Conservation (phyloP, 2,888 invertebrate genomes). For the Halictus quadricinctus region DNA sequence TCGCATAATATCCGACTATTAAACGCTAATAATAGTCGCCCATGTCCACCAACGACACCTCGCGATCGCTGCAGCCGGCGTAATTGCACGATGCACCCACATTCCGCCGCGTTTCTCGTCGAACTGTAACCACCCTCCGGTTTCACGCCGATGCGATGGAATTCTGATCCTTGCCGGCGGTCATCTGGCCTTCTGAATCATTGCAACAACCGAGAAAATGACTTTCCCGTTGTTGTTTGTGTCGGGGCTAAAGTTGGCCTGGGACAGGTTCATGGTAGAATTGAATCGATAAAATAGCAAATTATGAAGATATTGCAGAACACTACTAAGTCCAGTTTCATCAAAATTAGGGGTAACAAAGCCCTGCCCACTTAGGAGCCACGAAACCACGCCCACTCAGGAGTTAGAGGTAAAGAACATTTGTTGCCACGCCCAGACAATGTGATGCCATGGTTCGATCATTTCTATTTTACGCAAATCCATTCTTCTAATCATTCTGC, state of each 20-base stretch:
- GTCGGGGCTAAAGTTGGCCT: too few species aligned
- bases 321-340: neutral
- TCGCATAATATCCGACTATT: conserved; percentile 48
- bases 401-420: too few species aligned
- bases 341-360: neutral
- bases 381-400: too few species aligned
- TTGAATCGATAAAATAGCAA: too few species aligned
- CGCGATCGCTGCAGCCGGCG: conserved; percentile 12
- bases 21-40: conserved; percentile 55
- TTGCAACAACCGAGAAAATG: neutral
- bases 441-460: neutral
- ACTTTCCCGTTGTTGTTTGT: neutral
- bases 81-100: conserved; percentile 42
- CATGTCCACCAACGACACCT: conserved; percentile 14
- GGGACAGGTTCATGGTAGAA: too few species aligned
- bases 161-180: neutral
- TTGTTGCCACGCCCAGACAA: too few species aligned
- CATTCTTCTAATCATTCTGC: neutral
- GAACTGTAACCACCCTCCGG: neutral
- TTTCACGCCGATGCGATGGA: conserved; percentile 41
- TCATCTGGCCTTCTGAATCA: neutral
- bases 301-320: too few species aligned
- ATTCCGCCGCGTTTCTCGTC: conserved; percentile 38
- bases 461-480: neutral
- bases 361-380: neutral